Evolutionary conservation across 2,888 invertebrate genomes (phyloP), one percentile per base, ranked within the genome.

Genomic region (Leucania comma): DNA sequence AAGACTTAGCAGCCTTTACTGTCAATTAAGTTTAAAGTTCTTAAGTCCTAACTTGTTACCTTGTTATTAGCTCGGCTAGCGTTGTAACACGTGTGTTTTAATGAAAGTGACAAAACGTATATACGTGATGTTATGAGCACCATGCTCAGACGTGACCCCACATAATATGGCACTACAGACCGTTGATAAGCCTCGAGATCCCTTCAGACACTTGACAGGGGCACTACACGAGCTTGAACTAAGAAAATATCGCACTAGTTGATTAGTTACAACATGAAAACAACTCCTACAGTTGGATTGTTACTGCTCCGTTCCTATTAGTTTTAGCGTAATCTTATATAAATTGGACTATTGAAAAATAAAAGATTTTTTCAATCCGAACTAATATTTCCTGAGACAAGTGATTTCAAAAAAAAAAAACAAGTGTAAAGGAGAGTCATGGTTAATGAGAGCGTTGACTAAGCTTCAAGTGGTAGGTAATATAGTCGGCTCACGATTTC

Each of bases 131-230:
- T 53, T 61, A 81, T 58, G 38, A 20, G 10, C 29, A 67, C 35
- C 61, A 35, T 56, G 67, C 29, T 54, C 32, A 56, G 72, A 82
- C 83, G 83, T 84, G 83, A 75, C 81, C 46, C 3, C 65, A 73
- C 83, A 84, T 84, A 85, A 84, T 80, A 20, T 29, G 59, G 29
- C 56, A 56, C 71, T 65, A 60, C 56, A 22, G 14, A 9, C 5
- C 10, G 70, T 46, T 82, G 68, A 83, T 83, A 80, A 80, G 83
- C 75, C 64, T 54, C 12, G 58, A 72, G 72, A 53, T 22, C 72
- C 67, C 68, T 76, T 38, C 66, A 64, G 32, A 81, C 54, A 46
- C 22, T 35, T 56, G 50, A 38, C 38, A 38, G 12, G 9, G 29
- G 4, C 14, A 53, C 46, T 42, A 54, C 14, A 38, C 24, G 61